Conservation (phyloP, 53 echinoderm and acorn worm genomes). For the Stichopus horrens region DNA sequence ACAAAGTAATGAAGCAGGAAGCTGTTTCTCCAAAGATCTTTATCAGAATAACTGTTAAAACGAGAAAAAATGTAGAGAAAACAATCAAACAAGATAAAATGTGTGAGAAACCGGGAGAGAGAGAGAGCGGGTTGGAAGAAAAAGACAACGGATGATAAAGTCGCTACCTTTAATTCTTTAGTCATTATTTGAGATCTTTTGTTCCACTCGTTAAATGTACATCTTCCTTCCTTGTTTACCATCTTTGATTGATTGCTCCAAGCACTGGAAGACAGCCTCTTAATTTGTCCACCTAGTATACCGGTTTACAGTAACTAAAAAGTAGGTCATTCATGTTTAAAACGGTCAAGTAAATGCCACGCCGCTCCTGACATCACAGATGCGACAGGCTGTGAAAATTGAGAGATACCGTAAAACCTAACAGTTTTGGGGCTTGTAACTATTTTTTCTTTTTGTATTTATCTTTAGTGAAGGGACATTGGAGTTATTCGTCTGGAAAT, state of each 20-base stretch:
- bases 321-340: slow-evolving; percentile 30
- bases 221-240: too few species aligned
- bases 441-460: background rate
- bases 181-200: too few species aligned
- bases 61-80: background rate
- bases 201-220: too few species aligned
- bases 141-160: too few species aligned
- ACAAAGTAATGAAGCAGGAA: background rate
- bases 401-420: background rate
- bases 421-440: background rate
- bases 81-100: too few species aligned
- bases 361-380: background rate
- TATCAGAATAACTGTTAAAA: background rate
- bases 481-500: background rate
- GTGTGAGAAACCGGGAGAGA: too few species aligned
- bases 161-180: too few species aligned
- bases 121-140: too few species aligned
- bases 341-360: slow-evolving; percentile 36
- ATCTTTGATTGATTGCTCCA: too few species aligned
- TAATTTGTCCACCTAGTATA: background rate
- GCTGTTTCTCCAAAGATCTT: background rate
- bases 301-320: background rate
- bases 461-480: background rate
- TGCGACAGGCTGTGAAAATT: background rate
- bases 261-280: background rate